Percentiles rank a stretch among this genome's conserved stretches.
These are phyloP conservation scores for Drosophila sucinea DNA, from an alignment of 1,140 invertebrate genomes.

Conservation along the genomic window DNA sequence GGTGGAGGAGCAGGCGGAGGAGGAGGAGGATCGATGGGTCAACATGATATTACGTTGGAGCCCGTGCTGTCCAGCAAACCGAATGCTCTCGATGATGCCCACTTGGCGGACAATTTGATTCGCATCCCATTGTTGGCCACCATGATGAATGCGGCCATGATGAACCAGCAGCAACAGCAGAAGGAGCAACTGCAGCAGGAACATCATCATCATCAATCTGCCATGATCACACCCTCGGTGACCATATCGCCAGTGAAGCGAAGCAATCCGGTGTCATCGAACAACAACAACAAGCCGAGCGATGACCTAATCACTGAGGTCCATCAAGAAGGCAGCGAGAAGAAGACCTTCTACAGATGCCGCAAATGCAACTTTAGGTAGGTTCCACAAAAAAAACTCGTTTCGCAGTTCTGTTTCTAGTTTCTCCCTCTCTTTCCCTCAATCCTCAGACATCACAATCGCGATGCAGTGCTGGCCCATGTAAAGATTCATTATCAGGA, in stretches of 20 bases:
- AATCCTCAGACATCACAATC: constrained; percentile 85
- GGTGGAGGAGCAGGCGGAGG: background rate
- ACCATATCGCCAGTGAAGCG: constrained; percentile 84
- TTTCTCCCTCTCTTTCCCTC: background rate
- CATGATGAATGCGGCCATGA: constrained; percentile 82
- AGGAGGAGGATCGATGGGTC: constrained; percentile 23
- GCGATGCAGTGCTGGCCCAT: constrained; percentile 87
- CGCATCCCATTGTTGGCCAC: constrained; percentile 67
- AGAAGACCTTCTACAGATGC: constrained; percentile 90
- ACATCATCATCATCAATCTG: constrained; percentile 57
- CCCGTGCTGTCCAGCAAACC: constrained; percentile 57
- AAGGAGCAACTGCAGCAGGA: constrained; percentile 62
- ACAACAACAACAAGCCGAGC: constrained; percentile 57
- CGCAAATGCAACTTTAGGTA: constrained; percentile 93
- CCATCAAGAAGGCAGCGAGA: constrained; percentile 77
- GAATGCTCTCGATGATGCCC: constrained; percentile 59
- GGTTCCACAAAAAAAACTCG: background rate
- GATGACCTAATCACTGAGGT: constrained; percentile 79
- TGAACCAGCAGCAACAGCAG: constrained; percentile 69
- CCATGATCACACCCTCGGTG: constrained; percentile 76
- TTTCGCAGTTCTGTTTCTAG: background rate
- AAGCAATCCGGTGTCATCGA: constrained; percentile 24
- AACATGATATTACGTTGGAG: constrained; percentile 74
- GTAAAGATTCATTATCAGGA: constrained; percentile 87
- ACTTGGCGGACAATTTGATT: constrained; percentile 71